phyloP scores from a whole-genome alignment of 2,888 invertebrate species.

The Poecilobothrus nobilitatus region DNA sequence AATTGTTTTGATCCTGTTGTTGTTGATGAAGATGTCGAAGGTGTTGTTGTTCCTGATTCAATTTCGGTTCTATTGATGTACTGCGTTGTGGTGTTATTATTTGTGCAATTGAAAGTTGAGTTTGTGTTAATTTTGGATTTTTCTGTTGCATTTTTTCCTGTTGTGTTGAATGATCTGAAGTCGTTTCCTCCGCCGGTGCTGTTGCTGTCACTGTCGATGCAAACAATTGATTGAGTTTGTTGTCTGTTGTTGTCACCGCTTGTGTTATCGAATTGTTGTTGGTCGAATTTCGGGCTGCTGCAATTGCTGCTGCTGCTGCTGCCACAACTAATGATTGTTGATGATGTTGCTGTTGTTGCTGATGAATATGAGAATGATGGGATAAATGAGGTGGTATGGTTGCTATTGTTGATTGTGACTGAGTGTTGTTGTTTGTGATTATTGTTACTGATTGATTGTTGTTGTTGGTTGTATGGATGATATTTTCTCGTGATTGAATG shows the following conservation, averaged over 20 bases:
- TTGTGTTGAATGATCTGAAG: not conserved
- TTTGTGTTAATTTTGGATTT: not conserved
- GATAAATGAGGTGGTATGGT: conserved; percentile 15
- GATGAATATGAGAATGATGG: conserved; percentile 18
- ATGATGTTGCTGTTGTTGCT: conserved; percentile 21
- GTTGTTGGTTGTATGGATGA: conserved; percentile 19
- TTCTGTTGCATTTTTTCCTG: not conserved
- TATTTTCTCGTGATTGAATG: conserved; percentile 23
- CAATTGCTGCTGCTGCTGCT: conserved; percentile 27
- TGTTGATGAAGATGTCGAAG: conserved; percentile 17
- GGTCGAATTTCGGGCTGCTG: conserved; percentile 14
- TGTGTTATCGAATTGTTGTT: conserved; percentile 20
- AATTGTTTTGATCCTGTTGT: conserved; percentile 13
- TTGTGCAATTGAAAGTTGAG: not conserved
- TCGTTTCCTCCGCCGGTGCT: conserved; percentile 27
- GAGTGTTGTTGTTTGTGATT: conserved; percentile 13
- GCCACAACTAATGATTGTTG: conserved; percentile 17
- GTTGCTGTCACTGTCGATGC: conserved; percentile 44
- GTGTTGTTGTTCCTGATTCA: conserved; percentile 14
- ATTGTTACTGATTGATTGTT: conserved; percentile 13
- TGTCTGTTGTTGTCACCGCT: conserved; percentile 28
- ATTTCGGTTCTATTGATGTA: conserved; percentile 7
- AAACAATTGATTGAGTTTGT: conserved; percentile 32
- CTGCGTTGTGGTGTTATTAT: conserved; percentile 17
- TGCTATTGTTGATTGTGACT: conserved; percentile 9